Conservation (phyloP, 2,113 vertebrate genomes). For the Hystrix cristata region DNA sequence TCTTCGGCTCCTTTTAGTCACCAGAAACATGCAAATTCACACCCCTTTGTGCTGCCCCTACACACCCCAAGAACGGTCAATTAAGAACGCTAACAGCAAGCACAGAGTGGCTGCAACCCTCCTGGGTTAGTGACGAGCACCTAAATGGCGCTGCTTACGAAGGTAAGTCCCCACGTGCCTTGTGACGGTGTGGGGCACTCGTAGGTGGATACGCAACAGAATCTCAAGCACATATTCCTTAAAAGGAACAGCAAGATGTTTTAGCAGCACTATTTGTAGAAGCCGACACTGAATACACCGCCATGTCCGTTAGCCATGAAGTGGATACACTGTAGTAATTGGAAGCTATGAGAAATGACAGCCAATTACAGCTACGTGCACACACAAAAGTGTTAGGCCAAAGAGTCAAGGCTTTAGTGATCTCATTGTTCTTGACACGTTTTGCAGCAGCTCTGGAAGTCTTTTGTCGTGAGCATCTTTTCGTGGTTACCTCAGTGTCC, state of each 20-base stretch:
- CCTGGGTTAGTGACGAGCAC: not conserved
- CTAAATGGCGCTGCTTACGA: not conserved
- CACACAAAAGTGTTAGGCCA: not conserved
- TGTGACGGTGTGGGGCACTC: fast-evolving
- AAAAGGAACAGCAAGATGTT: not conserved
- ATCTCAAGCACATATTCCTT: fast-evolving
- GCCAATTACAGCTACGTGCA: not conserved
- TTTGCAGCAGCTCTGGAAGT: not conserved
- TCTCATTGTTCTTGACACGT: not conserved
- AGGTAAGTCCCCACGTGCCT: not conserved
- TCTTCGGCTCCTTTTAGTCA: not conserved
- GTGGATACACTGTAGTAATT: not conserved
- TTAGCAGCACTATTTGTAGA: not conserved
- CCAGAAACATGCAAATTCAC: not conserved
- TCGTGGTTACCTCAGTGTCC: not conserved
- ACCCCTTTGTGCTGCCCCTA: not conserved
- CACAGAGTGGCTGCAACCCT: not conserved
- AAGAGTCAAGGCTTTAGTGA: not conserved
- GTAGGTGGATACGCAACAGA: not conserved
- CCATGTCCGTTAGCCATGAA: not conserved
- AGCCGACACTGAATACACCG: not conserved
- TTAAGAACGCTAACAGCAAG: not conserved
- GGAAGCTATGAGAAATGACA: not conserved
- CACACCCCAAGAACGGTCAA: too few species aligned
- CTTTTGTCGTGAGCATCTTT: not conserved